These are phyloP conservation scores for Chrysochloris asiatica DNA, from an alignment of 2,113 vertebrate species.

Conservation along the genomic window DNA sequence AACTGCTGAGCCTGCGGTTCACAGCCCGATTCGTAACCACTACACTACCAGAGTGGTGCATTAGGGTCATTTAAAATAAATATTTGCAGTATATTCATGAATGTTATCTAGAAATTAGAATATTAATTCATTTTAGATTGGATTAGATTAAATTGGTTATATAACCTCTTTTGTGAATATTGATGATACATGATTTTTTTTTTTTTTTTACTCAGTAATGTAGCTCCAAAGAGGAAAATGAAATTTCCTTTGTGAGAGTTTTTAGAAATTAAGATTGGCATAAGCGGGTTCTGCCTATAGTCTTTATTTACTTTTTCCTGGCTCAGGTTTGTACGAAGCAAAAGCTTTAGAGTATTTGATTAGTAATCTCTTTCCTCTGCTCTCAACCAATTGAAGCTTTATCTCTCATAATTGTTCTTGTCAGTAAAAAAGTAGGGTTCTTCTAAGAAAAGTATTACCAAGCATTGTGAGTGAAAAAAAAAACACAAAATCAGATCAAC, in stretches of 20 bases:
- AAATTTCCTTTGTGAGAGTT: neutral
- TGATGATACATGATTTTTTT: neutral
- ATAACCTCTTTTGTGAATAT: slow-evolving; percentile 1
- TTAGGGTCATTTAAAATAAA: neutral
- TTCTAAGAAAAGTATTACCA: slow-evolving; percentile 9
- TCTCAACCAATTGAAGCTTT: neutral
- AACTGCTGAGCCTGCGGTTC: too few species aligned
- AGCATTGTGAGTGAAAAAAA: neutral
- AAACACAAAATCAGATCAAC: slow-evolving; percentile 10
- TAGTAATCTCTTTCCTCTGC: neutral
- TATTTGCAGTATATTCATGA: neutral
- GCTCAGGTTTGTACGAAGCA: neutral
- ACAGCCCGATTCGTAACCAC: too few species aligned
- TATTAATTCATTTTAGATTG: slow-evolving; percentile 35
- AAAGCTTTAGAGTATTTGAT: neutral
- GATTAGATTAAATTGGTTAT: neutral
- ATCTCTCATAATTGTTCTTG: slow-evolving; percentile 7
- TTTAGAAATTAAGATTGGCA: slow-evolving; percentile 7
- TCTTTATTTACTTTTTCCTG: neutral
- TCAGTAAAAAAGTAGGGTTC: neutral
- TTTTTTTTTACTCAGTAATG: neutral
- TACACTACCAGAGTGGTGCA: too few species aligned
- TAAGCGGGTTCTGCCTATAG: neutral
- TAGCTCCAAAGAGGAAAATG: neutral
- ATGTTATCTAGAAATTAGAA: slow-evolving; percentile 10